Conservation (phyloP, 2,797 vertebrate species). For the Poecilia velifera region DNA sequence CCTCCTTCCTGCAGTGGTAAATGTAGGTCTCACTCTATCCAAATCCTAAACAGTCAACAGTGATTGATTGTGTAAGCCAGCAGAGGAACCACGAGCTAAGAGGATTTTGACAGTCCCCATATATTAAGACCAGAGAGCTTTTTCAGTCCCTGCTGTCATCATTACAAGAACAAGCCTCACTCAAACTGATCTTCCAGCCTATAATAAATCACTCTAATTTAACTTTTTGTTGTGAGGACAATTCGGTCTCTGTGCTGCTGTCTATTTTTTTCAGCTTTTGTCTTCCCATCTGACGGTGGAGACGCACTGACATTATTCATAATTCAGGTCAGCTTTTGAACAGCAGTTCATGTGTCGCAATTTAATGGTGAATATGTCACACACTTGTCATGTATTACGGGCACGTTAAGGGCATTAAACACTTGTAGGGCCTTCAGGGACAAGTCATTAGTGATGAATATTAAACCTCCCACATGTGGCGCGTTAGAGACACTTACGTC, state of each 20-base stretch:
- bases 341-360: slow-evolving; percentile 34
- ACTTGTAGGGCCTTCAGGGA: slow-evolving; percentile 52
- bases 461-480: slow-evolving; percentile 45
- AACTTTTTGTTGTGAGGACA: slow-evolving; percentile 20
- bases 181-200: slow-evolving; percentile 40
- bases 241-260: slow-evolving; percentile 23
- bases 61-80: slow-evolving; percentile 57
- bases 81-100: slow-evolving; percentile 53
- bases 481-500: slow-evolving; percentile 24
- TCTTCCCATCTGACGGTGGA: slow-evolving; percentile 19
- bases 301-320: slow-evolving; percentile 36
- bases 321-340: slow-evolving; percentile 53
- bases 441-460: slow-evolving; percentile 54
- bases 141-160: slow-evolving; percentile 47
- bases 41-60: slow-evolving; percentile 32
- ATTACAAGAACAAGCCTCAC: slow-evolving; percentile 41
- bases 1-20: slow-evolving; percentile 1
- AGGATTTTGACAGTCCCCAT: slow-evolving; percentile 61
- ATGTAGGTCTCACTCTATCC: slow-evolving; percentile 20
- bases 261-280: neutral
- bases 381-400: slow-evolving; percentile 44
- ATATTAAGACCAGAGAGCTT: slow-evolving; percentile 58
- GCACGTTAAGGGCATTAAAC: slow-evolving; percentile 59
- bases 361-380: slow-evolving; percentile 46
- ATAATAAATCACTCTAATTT: slow-evolving; percentile 46